Percentiles rank a stretch among this genome's conserved stretches.
These are phyloP conservation scores for Oceanodroma leucorhoa DNA, from an alignment of 2,797 vertebrate species.

Conservation along the genomic window DNA sequence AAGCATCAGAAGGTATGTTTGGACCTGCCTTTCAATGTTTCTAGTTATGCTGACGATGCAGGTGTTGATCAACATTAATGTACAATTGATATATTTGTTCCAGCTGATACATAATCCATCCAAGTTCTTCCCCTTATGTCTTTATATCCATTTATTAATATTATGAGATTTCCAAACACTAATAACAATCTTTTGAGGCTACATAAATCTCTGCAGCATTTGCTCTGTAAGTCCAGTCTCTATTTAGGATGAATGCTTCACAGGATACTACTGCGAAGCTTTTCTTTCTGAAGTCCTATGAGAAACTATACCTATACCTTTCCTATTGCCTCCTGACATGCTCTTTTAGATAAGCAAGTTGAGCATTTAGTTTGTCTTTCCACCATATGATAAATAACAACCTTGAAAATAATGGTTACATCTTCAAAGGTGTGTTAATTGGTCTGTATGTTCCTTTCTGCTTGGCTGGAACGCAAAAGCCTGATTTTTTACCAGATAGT, in stretches of 20 bases:
- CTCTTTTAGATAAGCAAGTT: background rate
- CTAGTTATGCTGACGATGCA: background rate
- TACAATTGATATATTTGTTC: background rate
- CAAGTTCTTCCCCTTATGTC: no score
- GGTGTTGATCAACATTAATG: background rate
- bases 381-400: background rate
- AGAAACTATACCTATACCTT: background rate
- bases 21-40: background rate
- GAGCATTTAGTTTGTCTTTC: background rate
- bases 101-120: background rate
- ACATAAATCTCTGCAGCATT: background rate
- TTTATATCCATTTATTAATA: background rate
- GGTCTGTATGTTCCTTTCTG: background rate
- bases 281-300: background rate
- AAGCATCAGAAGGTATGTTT: background rate
- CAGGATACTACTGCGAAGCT: background rate
- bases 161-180: background rate
- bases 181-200: background rate
- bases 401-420: background rate
- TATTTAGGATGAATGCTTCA: background rate
- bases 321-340: background rate
- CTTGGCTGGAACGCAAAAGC: background rate
- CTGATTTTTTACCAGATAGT: background rate
- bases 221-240: background rate
- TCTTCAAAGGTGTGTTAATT: background rate